phyloP scores from a whole-genome alignment of 2,113 vertebrate genomes.

The Peromyscus polionotus region DNA sequence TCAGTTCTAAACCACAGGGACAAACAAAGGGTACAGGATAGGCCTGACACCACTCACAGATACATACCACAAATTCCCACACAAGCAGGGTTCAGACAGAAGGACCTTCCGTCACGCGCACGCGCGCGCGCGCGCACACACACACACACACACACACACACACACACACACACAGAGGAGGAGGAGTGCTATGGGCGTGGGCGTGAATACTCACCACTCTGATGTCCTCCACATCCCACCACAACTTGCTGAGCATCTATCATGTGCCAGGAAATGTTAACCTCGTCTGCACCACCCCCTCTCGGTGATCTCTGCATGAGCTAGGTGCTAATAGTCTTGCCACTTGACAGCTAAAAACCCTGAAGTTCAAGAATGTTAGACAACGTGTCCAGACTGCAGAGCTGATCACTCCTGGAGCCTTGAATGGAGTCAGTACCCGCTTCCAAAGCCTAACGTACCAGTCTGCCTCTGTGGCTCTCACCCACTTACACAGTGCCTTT shows the following conservation, averaged over 20 bases:
- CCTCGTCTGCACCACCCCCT: neutral
- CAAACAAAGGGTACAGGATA: slow-evolving; percentile 39
- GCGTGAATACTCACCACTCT: neutral
- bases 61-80: neutral
- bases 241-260: slow-evolving; percentile 7
- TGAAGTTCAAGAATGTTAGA: neutral
- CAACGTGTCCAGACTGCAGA: neutral
- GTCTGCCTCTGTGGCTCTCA: neutral
- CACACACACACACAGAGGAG: neutral
- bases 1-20: slow-evolving; percentile 30
- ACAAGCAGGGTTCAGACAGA: neutral
- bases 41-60: neutral
- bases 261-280: neutral
- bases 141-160: neutral
- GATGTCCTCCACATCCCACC: neutral
- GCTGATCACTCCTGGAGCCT: neutral
- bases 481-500: neutral
- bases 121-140: neutral
- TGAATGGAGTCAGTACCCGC: neutral
- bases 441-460: neutral
- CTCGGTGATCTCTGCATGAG: slow-evolving; percentile 35
- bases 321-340: slow-evolving; percentile 18
- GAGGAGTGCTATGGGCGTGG: neutral
- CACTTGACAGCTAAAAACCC: slow-evolving; percentile 39
- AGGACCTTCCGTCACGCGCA: neutral